A percentile compares a stretch with the other conserved stretches of the same genome.
These are phyloP conservation scores for Mesopsocus fuscifrons DNA, from an alignment of 2,888 invertebrate species.

Conservation along the genomic window DNA sequence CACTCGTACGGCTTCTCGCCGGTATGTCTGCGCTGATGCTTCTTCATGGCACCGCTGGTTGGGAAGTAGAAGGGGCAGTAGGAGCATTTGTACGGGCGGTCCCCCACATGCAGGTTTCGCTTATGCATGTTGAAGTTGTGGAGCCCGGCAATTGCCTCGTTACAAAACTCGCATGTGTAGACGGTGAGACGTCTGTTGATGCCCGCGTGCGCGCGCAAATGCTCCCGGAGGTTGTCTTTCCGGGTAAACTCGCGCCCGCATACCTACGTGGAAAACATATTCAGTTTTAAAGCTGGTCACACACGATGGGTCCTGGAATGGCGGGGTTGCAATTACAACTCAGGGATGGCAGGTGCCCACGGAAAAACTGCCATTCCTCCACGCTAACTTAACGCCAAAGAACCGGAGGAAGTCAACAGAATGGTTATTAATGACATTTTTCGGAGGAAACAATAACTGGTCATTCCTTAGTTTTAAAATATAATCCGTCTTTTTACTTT, in stretches of 20 bases:
- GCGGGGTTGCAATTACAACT: no score
- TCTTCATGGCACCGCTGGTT: constrained; percentile 54
- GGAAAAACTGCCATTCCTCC: no score
- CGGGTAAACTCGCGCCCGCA: constrained; percentile 42
- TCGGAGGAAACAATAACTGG: no score
- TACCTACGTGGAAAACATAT: constrained; percentile 31
- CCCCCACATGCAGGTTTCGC: constrained; percentile 23
- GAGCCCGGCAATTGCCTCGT: constrained; percentile 42
- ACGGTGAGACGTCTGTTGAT: constrained; percentile 34
- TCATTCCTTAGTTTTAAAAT: no score
- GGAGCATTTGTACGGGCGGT: constrained; percentile 47
- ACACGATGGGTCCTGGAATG: no score
- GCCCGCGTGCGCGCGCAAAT: constrained; percentile 43
- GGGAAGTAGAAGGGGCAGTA: constrained; percentile 52
- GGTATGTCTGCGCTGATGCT: constrained; percentile 41
- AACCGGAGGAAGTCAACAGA: no score
- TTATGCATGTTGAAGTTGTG: constrained; percentile 11
- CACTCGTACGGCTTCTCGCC: constrained; percentile 47
- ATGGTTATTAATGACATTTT: no score
- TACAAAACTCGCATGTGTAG: constrained; percentile 40
- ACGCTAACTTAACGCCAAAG: no score
- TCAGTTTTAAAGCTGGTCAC: no score
- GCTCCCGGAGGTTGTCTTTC: constrained; percentile 52
- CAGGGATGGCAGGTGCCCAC: no score
- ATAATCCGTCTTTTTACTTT: no score